Evolutionary conservation across 2,797 vertebrate species (phyloP), one percentile per base, ranked within the genome.

Genomic region (Bryconaethiops microstoma): DNA sequence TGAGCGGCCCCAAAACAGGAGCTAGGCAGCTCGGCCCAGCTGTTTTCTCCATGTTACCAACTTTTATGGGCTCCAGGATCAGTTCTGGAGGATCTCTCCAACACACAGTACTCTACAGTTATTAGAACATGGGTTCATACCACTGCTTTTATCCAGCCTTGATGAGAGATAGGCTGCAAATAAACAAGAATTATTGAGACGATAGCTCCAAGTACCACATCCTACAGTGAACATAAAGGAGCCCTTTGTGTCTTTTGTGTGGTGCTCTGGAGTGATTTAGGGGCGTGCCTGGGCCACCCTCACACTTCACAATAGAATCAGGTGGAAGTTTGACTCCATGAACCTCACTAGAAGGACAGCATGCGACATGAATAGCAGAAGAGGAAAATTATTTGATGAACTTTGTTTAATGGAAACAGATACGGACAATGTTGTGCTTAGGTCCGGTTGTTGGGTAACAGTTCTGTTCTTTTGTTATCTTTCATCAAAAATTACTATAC

Each of bases 211-310:
- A 81, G 79, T 71, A 82, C 86, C 82, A 85, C 90, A 88, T 92
- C 91, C 90, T 90, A 89, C 88, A 82, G 82, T 88, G 89, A 86
- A 86, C 84, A 70, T 57, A 81, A 88, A 57, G 75, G 68, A 87
- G 83, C 54, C 63, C 83, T 89, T 91, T 90, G 90, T 67, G 39
- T 67, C 35, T 67, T 42, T 67, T 67, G 64, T 67, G 64, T 67
- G 64, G 39, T n/a, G 19, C 19, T 67, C 39, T 42, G 42, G 17
- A 67, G 17, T 9, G 7, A 42, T 42, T 67, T 42, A 42, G 42
- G 64, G 64, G 64, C 39, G 71, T 74, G 17, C 9, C 71, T 25
- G 35, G 29, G 54, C 54, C 29, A 48, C 35, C 52, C 54, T 42
- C 14, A 40, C 54, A 55, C 52, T 40, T 57, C 19, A 59, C 71